Evolutionary conservation across 2,888 invertebrate species (phyloP).

Genomic region (Protodeltote pygarga): DNA sequence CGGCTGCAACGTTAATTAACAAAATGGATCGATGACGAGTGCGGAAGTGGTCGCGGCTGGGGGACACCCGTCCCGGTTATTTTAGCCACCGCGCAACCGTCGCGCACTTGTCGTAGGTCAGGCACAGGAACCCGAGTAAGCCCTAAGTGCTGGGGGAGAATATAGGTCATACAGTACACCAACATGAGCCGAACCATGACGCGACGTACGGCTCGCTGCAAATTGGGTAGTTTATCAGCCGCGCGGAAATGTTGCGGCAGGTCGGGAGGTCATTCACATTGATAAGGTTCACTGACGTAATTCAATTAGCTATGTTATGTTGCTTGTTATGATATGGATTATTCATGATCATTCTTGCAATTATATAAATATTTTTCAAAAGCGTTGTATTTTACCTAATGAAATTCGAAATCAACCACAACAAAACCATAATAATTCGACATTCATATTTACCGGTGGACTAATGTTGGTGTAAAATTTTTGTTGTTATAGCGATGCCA

Average conservation of each 20-base stretch:
- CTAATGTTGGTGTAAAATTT: slow-evolving; percentile 29
- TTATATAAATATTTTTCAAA: slow-evolving; percentile 8
- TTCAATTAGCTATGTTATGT: slow-evolving; percentile 50
- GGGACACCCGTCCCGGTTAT: slow-evolving; percentile 75
- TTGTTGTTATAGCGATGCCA: slow-evolving; percentile 51
- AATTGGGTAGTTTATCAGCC: slow-evolving; percentile 56
- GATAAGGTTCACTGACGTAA: slow-evolving; percentile 60
- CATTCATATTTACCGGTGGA: slow-evolving; percentile 15
- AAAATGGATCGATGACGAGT: slow-evolving; percentile 45
- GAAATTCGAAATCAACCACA: too few relatives aligned
- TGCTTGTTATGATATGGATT: slow-evolving; percentile 39
- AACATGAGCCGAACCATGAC: slow-evolving; percentile 58
- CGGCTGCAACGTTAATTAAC: slow-evolving; percentile 41
- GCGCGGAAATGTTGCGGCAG: slow-evolving; percentile 74
- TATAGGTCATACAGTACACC: slow-evolving; percentile 80
- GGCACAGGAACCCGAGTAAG: slow-evolving; percentile 78
- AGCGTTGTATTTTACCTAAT: too few relatives aligned
- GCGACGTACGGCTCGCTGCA: slow-evolving; percentile 45
- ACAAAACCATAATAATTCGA: slow-evolving; percentile 12
- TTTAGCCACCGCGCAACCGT: slow-evolving; percentile 73
- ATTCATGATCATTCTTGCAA: slow-evolving; percentile 31
- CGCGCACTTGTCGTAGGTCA: slow-evolving; percentile 79
- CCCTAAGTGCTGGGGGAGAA: slow-evolving; percentile 82
- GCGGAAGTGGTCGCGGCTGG: slow-evolving; percentile 72
- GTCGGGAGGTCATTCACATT: slow-evolving; percentile 76